These are phyloP conservation scores for Stictocephala bisonia DNA, from an alignment of 2,888 invertebrate genomes.

Conservation along the genomic window DNA sequence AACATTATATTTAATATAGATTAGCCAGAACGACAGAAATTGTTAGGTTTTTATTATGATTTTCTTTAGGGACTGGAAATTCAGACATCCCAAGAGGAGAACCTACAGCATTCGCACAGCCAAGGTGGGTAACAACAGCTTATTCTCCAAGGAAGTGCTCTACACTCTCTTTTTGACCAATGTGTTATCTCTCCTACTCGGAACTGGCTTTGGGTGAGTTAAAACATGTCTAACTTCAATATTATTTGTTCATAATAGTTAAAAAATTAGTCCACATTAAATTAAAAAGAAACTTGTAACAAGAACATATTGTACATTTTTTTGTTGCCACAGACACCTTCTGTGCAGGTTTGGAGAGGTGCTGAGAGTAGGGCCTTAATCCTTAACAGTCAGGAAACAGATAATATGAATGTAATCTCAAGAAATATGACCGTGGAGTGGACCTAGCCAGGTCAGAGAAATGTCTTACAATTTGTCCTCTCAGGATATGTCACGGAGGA, in stretches of 20 bases:
- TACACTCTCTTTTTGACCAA: slow-evolving; percentile 92
- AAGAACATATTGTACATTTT: not conserved
- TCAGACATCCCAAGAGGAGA: slow-evolving; percentile 77
- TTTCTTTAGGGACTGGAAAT: slow-evolving; percentile 81
- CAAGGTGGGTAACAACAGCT: slow-evolving; percentile 80
- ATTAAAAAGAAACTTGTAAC: too few species aligned
- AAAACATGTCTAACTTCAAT: not conserved
- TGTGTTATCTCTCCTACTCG: slow-evolving; percentile 87
- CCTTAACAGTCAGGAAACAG: too few species aligned
- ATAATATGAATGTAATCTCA: too few species aligned
- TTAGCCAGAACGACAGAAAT: not conserved
- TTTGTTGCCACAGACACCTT: too few species aligned
- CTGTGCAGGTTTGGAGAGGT: too few species aligned
- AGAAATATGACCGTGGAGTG: too few species aligned
- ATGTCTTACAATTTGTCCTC: too few species aligned
- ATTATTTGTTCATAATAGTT: not conserved
- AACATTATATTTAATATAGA: not conserved
- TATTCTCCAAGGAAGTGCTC: slow-evolving; percentile 90
- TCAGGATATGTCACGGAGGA: too few species aligned
- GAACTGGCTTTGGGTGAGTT: slow-evolving; percentile 89
- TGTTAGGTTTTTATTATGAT: not conserved
- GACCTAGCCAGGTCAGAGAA: too few species aligned
- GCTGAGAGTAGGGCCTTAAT: too few species aligned
- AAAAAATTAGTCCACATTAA: not conserved
- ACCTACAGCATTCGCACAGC: slow-evolving; percentile 72